A percentile compares a stretch with the other conserved stretches of the same genome.
phyloP scores from a whole-genome alignment of 1,140 invertebrate genomes.

The Brachionus paranguensis region DNA sequence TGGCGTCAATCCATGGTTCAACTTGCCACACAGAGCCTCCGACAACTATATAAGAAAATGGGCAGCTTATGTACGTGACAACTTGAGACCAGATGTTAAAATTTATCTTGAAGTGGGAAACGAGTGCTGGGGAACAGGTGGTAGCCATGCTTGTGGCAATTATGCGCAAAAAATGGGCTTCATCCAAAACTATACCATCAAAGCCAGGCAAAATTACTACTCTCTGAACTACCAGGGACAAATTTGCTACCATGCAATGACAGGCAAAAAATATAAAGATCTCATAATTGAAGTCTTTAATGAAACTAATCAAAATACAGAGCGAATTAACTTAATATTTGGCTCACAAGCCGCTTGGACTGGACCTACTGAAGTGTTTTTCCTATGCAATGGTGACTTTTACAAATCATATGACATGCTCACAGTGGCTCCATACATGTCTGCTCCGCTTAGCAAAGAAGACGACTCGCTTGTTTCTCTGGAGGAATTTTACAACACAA shows the following conservation, averaged over 20 bases:
- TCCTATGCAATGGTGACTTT: neutral
- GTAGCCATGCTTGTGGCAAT: neutral
- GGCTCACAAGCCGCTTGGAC: slow-evolving; percentile 2
- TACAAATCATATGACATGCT: neutral
- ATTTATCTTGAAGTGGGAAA: slow-evolving; percentile 40
- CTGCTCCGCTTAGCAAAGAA: neutral
- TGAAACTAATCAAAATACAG: neutral
- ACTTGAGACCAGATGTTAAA: slow-evolving; percentile 44
- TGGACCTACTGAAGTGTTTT: neutral
- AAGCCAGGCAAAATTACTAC: neutral
- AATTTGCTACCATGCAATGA: slow-evolving; percentile 9
- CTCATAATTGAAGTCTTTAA: neutral
- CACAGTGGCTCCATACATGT: neutral
- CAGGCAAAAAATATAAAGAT: neutral
- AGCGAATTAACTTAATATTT: neutral
- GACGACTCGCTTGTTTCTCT: neutral
- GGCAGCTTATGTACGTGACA: slow-evolving; percentile 42
- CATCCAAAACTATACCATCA: neutral
- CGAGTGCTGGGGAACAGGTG: slow-evolving; percentile 13
- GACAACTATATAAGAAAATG: slow-evolving; percentile 45
- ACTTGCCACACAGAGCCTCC: slow-evolving; percentile 45
- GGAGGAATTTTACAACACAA: neutral
- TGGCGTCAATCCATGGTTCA: slow-evolving; percentile 45
- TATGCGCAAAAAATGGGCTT: slow-evolving; percentile 20
- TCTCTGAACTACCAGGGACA: neutral